A percentile compares a stretch with the other conserved stretches of the same genome.
Evolutionary conservation across 2,113 vertebrate genomes (phyloP).

Genomic region (Pongo pygmaeus): DNA sequence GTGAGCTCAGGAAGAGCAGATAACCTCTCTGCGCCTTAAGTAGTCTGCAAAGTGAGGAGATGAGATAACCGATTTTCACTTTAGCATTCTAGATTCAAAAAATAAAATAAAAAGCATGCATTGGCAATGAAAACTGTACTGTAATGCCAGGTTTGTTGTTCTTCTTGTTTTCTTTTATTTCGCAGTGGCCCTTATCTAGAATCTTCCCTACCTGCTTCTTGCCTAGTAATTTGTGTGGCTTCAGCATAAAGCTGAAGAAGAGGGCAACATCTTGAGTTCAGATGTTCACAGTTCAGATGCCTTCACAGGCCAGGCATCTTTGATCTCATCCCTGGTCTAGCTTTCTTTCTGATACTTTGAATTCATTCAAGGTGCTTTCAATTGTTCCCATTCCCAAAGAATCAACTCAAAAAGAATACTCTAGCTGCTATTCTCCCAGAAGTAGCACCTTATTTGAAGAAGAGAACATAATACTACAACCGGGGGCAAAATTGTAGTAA

Average conservation of each 20-base stretch:
- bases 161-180: neutral
- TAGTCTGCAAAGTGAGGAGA: neutral
- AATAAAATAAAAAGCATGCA: neutral
- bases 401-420: neutral
- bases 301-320: neutral
- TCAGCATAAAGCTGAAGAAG: neutral
- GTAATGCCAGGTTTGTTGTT: neutral
- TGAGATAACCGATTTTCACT: neutral
- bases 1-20: neutral
- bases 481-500: neutral
- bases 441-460: neutral
- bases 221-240: neutral
- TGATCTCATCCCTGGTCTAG: neutral
- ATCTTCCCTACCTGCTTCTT: neutral
- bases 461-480: neutral
- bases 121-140: neutral
- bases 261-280: neutral
- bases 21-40: neutral
- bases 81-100: neutral
- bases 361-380: neutral
- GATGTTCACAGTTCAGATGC: neutral
- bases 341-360: neutral
- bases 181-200: neutral
- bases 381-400: neutral
- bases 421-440: neutral